phyloP scores from a whole-genome alignment of 2,888 invertebrate genomes.

The Branchipolynoe longqiensis region DNA sequence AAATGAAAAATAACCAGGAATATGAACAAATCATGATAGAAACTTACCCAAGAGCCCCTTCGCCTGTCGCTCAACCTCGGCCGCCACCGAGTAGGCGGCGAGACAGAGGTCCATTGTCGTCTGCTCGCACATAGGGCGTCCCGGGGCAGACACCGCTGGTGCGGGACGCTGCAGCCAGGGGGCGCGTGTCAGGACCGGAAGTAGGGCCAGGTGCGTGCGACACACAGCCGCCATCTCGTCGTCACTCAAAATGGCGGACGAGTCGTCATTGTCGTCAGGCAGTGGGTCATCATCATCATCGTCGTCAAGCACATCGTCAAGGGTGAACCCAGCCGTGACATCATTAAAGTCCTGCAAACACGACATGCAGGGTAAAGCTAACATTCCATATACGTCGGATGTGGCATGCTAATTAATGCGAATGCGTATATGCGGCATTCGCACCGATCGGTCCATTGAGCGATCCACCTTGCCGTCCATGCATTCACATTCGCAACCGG shows the following conservation, averaged over 20 bases:
- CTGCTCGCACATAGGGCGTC: not conserved
- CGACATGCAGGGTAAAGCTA: not conserved
- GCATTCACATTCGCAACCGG: too few species aligned
- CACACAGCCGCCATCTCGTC: conserved; percentile 41
- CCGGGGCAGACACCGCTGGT: not conserved
- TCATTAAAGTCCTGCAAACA: conserved; percentile 77
- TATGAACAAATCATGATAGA: too few species aligned
- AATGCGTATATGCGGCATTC: too few species aligned
- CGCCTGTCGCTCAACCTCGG: conserved; percentile 62
- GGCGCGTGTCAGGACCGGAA: not conserved
- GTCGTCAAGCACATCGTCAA: conserved; percentile 70
- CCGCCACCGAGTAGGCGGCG: conserved; percentile 72
- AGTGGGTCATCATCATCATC: conserved; percentile 11
- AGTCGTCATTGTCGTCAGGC: conserved; percentile 9
- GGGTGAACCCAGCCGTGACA: conserved; percentile 72
- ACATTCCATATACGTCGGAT: too few species aligned
- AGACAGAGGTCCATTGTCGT: conserved; percentile 70
- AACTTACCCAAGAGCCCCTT: not conserved
- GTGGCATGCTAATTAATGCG: too few species aligned
- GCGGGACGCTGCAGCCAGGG: conserved; percentile 5
- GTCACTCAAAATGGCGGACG: conserved; percentile 2
- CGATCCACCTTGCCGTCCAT: too few species aligned
- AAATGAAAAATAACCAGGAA: too few species aligned
- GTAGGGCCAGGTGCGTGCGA: conserved; percentile 11
- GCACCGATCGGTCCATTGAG: too few species aligned